A percentile compares a stretch with the other conserved stretches of the same genome.
Evolutionary conservation across 64 coral and sea anemone genomes (phyloP).

Genomic region (Trachythela sp.): DNA sequence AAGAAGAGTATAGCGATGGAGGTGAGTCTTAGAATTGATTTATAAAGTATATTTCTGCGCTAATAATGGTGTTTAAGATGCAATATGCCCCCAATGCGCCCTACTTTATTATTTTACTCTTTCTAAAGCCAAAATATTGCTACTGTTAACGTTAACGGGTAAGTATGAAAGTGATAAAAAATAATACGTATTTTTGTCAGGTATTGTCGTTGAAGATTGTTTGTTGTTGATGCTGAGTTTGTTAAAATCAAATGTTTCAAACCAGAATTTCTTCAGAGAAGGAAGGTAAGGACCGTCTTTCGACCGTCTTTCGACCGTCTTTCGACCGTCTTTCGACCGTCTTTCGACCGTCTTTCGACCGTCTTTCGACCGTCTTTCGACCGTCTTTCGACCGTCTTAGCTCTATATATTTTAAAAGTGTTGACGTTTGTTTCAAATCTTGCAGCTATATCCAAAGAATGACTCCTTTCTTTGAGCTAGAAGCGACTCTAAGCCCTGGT

Average conservation of each 20-base stretch:
- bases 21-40: constrained; percentile 49
- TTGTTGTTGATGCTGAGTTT: constrained; percentile 82
- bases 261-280: constrained; percentile 99
- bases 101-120: no score
- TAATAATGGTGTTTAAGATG: no score
- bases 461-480: constrained; percentile 92
- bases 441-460: constrained; percentile 88
- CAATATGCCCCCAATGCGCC: no score
- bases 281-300: constrained; percentile 70
- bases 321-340: no score
- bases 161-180: no score
- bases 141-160: no score
- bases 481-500: constrained; percentile 22
- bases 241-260: constrained; percentile 89
- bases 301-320: no score
- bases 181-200: constrained; percentile 19
- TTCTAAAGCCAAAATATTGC: no score
- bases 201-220: constrained; percentile 97
- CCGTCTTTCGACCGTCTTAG: no score
- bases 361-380: no score
- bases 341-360: no score
- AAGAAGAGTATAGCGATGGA: constrained; percentile 93
- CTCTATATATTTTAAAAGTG: background rate
- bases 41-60: no score
- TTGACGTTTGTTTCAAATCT: background rate